Percentiles rank a stretch among this genome's conserved stretches.
These are phyloP conservation scores for Microcebus murinus DNA, from an alignment of 2,113 vertebrate species.

Conservation along the genomic window DNA sequence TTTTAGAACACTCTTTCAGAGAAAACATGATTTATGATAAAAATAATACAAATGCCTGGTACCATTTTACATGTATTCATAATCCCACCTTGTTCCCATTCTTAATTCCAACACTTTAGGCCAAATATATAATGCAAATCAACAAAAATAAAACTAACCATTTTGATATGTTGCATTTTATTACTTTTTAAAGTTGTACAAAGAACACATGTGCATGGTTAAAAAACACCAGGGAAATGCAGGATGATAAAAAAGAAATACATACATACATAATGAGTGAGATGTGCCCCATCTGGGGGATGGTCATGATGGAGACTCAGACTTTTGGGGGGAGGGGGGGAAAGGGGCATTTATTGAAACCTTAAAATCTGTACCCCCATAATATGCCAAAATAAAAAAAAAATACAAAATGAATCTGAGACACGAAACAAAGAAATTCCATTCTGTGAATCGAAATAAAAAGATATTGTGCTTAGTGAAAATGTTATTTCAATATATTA, in stretches of 20 bases:
- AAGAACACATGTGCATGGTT: slow-evolving; percentile 78
- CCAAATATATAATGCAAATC: background rate
- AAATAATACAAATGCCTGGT: background rate
- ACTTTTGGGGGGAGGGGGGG: too few relatives aligned
- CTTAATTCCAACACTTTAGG: background rate
- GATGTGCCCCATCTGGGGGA: too few relatives aligned
- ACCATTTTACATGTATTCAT: background rate
- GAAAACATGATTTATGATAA: slow-evolving; percentile 2
- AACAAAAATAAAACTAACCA: background rate
- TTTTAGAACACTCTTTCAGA: background rate
- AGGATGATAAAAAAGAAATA: slow-evolving; percentile 81
- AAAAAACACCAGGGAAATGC: slow-evolving; percentile 72
- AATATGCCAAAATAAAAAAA: slow-evolving; percentile 70
- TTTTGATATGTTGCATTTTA: slow-evolving; percentile 71
- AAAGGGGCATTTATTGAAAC: too few relatives aligned
- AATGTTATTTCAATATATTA: slow-evolving; percentile 78
- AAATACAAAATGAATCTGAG: slow-evolving; percentile 81
- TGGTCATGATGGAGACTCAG: too few relatives aligned
- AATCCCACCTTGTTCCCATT: background rate
- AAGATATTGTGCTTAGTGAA: slow-evolving; percentile 73
- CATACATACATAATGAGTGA: slow-evolving; percentile 55
- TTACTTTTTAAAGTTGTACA: slow-evolving; percentile 84
- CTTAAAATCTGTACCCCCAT: too few relatives aligned
- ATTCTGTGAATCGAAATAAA: slow-evolving; percentile 77
- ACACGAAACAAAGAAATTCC: slow-evolving; percentile 74